Percentiles rank a stretch among this genome's conserved stretches.
Conservation (phyloP, 1,140 invertebrate species). For the Zaprionus capensis region DNA sequence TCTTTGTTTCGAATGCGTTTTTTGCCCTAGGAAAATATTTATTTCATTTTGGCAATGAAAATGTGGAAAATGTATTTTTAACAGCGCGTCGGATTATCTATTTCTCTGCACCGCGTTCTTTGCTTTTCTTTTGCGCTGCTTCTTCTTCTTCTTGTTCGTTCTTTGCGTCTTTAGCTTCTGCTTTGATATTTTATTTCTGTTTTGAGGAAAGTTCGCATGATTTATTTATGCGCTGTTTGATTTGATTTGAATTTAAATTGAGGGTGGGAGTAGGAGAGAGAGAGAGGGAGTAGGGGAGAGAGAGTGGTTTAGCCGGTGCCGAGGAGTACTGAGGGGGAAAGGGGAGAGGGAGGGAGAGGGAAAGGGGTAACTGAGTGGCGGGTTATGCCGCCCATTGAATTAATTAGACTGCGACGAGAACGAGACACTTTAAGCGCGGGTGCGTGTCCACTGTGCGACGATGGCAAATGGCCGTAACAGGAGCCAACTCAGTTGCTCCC, state of each 20-base stretch:
- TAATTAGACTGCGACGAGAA: conserved; percentile 76
- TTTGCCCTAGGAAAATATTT: conserved; percentile 33
- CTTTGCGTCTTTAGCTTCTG: neutral
- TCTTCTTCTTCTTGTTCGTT: conserved; percentile 5
- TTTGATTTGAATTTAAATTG: conserved; percentile 38
- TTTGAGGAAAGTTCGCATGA: conserved; percentile 26
- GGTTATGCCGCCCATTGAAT: conserved; percentile 67
- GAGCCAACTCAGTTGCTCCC: conserved; percentile 23
- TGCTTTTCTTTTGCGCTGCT: neutral
- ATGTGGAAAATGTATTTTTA: conserved; percentile 70
- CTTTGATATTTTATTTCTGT: conserved; percentile 31
- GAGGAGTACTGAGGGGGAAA: neutral
- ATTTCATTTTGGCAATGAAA: conserved; percentile 74
- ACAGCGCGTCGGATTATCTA: conserved; percentile 37
- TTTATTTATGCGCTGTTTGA: conserved; percentile 52
- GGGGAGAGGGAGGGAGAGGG: neutral
- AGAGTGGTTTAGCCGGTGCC: too few species aligned
- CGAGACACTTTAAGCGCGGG: conserved; percentile 64
- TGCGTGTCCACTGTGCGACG: conserved; percentile 50
- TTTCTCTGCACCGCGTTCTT: neutral
- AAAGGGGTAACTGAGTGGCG: conserved; percentile 1
- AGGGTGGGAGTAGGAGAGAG: neutral
- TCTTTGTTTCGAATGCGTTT: conserved; percentile 49
- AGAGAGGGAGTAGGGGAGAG: neutral
- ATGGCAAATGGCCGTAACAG: conserved; percentile 28